A percentile compares a stretch with the other conserved stretches of the same genome.
Conservation (phyloP, 2,888 invertebrate genomes). For the Choreutis nemorana region DNA sequence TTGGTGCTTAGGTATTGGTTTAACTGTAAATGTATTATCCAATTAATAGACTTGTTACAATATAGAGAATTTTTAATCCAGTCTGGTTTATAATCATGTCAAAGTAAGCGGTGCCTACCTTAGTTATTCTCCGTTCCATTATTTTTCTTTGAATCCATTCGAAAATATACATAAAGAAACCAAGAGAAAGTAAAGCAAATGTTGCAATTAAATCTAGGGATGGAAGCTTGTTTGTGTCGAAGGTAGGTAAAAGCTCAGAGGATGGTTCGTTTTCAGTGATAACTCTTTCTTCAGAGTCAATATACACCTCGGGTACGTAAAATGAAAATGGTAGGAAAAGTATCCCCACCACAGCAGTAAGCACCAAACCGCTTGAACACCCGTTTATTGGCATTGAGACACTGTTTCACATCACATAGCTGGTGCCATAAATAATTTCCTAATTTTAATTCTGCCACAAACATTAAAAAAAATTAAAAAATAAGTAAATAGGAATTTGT, state of each 20-base stretch:
- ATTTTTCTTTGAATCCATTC: slow-evolving; percentile 50
- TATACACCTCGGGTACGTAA: slow-evolving; percentile 23
- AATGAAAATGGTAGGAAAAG: slow-evolving; percentile 40
- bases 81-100: too few relatives aligned
- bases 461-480: not conserved
- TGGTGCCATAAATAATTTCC: not conserved
- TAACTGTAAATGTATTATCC: slow-evolving; percentile 24
- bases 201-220: slow-evolving; percentile 35
- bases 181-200: slow-evolving; percentile 22
- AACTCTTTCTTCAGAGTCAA: slow-evolving; percentile 15
- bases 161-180: slow-evolving; percentile 28
- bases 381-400: slow-evolving; percentile 31
- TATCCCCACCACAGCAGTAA: slow-evolving; percentile 30
- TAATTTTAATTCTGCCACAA: not conserved
- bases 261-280: slow-evolving; percentile 11
- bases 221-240: slow-evolving; percentile 19
- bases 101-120: too few relatives aligned
- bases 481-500: not conserved
- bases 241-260: slow-evolving; percentile 12
- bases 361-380: slow-evolving; percentile 32
- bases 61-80: too few relatives aligned
- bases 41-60: too few relatives aligned
- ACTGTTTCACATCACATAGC: slow-evolving; percentile 7
- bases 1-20: slow-evolving; percentile 26
- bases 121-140: slow-evolving; percentile 40